A percentile compares a stretch with the other conserved stretches of the same genome.
Conservation (phyloP, 1,140 invertebrate species). For the Procambarus clarkii region DNA sequence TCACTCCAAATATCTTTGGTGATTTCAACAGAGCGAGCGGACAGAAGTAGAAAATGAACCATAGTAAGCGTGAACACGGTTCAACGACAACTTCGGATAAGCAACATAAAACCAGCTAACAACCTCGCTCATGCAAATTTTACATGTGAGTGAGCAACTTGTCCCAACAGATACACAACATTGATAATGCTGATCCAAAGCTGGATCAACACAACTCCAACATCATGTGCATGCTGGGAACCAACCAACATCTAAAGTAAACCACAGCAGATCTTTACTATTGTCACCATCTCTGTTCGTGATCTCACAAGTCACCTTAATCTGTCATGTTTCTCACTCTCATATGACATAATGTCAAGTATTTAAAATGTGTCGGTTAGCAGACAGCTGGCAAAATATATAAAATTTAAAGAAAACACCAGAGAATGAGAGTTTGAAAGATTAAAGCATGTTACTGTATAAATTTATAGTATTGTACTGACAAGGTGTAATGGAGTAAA, state of each 20-base stretch:
- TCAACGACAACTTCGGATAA: background rate
- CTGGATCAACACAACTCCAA: no score
- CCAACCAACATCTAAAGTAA: background rate
- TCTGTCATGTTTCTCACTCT: no score
- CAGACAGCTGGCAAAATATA: background rate
- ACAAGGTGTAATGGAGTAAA: no score
- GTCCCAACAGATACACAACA: no score
- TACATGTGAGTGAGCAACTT: conserved; percentile 14
- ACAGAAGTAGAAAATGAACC: background rate
- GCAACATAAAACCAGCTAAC: conserved; percentile 4
- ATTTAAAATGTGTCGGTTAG: no score
- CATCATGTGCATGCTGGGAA: no score
- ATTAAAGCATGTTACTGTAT: no score
- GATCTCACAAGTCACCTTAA: background rate
- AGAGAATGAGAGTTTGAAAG: background rate
- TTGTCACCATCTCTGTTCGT: background rate
- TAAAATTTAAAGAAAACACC: background rate
- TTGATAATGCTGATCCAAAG: no score
- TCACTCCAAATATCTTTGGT: background rate
- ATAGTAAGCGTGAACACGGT: background rate
- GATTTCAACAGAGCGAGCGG: background rate
- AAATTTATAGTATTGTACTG: no score
- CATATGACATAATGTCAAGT: no score
- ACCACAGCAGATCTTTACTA: background rate
- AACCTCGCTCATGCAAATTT: conserved; percentile 6